Conservation (phyloP, 2,888 invertebrate species). For the Marronus borbonicus region DNA sequence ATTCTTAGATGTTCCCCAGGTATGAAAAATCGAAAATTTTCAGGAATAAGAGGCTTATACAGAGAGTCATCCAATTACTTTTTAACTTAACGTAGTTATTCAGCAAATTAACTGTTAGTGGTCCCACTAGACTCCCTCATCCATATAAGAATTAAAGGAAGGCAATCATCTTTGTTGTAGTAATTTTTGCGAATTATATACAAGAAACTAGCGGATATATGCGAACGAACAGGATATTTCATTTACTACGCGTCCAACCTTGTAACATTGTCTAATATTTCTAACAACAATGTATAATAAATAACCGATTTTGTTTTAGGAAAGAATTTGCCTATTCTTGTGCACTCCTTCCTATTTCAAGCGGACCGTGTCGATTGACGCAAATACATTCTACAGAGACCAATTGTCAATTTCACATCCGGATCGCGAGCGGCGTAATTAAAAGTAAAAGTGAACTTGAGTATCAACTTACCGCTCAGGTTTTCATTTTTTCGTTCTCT, state of each 20-base stretch:
- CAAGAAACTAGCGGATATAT: background rate
- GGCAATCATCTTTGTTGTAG: too few relatives aligned
- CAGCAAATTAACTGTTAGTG: too few relatives aligned
- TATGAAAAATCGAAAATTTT: too few relatives aligned
- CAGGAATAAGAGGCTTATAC: too few relatives aligned
- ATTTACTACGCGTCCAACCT: slow-evolving; percentile 28
- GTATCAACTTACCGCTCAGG: slow-evolving; percentile 37
- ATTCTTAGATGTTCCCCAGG: too few relatives aligned
- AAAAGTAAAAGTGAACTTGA: slow-evolving; percentile 52
- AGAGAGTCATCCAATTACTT: too few relatives aligned
- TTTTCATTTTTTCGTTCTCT: slow-evolving; percentile 22
- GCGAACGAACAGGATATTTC: slow-evolving; percentile 38
- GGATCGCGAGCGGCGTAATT: slow-evolving; percentile 35
- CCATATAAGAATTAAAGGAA: too few relatives aligned
- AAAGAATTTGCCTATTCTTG: background rate
- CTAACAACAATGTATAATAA: background rate
- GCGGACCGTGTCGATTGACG: slow-evolving; percentile 18
- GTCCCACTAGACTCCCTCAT: too few relatives aligned
- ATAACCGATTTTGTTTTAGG: slow-evolving; percentile 8
- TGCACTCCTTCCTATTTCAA: slow-evolving; percentile 31
- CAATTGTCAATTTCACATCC: slow-evolving; percentile 41
- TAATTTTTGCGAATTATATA: too few relatives aligned
- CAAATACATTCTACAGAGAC: slow-evolving; percentile 7
- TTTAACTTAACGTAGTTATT: too few relatives aligned
- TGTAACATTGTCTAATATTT: slow-evolving; percentile 23